Percentiles rank a stretch among this genome's conserved stretches.
Evolutionary conservation across 2,888 invertebrate genomes (phyloP).

Genomic region (Acronicta alni): DNA sequence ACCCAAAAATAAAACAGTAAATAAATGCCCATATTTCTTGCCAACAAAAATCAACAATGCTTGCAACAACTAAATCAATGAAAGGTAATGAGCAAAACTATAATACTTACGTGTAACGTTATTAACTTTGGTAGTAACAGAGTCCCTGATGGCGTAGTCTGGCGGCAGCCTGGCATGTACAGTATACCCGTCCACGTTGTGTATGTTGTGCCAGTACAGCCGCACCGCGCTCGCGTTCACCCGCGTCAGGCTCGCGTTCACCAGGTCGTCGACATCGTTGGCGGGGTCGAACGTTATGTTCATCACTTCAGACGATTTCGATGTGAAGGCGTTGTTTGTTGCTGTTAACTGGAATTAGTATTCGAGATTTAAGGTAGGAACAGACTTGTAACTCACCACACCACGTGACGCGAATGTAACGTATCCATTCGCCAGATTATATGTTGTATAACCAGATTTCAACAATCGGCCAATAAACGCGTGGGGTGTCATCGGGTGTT

Average conservation of each 20-base stretch:
- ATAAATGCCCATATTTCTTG: no score
- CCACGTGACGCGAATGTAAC: no score
- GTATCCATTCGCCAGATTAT: no score
- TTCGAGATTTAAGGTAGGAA: no score
- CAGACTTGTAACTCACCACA: no score
- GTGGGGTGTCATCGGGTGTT: no score
- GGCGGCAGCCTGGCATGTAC: constrained; percentile 85
- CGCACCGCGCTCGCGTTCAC: constrained; percentile 86
- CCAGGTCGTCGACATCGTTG: constrained; percentile 90
- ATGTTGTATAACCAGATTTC: no score
- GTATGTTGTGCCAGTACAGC: constrained; percentile 90
- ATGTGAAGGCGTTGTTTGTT: constrained; percentile 90
- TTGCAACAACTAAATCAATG: no score
- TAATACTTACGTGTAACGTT: constrained; percentile 82
- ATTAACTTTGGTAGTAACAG: constrained; percentile 78
- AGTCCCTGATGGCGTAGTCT: constrained; percentile 87
- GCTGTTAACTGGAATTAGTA: constrained; percentile 90
- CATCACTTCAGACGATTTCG: constrained; percentile 89
- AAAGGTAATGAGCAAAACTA: no score
- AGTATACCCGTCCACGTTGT: constrained; percentile 90
- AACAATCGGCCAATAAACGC: no score
- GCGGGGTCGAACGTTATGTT: constrained; percentile 91
- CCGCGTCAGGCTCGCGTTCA: constrained; percentile 85
- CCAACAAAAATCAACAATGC: background rate
- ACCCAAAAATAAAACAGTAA: no score